A percentile compares a stretch with the other conserved stretches of the same genome.
phyloP scores from a whole-genome alignment of 2,113 vertebrate species.

The Daubentonia madagascariensis region DNA sequence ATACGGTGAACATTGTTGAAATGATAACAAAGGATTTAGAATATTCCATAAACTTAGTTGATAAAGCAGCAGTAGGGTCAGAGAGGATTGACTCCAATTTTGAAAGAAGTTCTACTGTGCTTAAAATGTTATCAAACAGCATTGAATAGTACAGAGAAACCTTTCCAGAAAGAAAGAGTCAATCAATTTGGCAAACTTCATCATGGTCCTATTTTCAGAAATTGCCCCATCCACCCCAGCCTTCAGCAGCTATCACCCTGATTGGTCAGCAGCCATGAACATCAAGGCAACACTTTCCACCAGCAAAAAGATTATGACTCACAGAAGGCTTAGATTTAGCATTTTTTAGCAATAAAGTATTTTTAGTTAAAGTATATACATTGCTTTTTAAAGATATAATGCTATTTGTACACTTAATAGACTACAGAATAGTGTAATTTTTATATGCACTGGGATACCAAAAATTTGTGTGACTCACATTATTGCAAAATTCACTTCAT shows the following conservation, averaged over 20 bases:
- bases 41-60: not conserved
- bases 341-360: not conserved
- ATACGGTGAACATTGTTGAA: not conserved
- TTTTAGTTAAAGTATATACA: not conserved
- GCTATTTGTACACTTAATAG: not conserved
- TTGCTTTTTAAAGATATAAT: not conserved
- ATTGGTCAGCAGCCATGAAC: not conserved
- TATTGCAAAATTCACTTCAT: not conserved
- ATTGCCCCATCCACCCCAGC: not conserved
- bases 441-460: not conserved
- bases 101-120: not conserved
- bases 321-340: not conserved
- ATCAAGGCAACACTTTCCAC: not conserved
- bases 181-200: not conserved
- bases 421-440: not conserved
- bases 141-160: not conserved
- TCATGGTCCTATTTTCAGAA: not conserved
- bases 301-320: not conserved
- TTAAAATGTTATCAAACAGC: not conserved
- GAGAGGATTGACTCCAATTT: not conserved
- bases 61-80: not conserved
- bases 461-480: not conserved
- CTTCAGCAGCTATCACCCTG: not conserved
- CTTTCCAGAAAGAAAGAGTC: not conserved
- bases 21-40: not conserved